These are phyloP conservation scores for Philotrypesis tridentata DNA, from an alignment of 1,140 invertebrate species.

Conservation along the genomic window DNA sequence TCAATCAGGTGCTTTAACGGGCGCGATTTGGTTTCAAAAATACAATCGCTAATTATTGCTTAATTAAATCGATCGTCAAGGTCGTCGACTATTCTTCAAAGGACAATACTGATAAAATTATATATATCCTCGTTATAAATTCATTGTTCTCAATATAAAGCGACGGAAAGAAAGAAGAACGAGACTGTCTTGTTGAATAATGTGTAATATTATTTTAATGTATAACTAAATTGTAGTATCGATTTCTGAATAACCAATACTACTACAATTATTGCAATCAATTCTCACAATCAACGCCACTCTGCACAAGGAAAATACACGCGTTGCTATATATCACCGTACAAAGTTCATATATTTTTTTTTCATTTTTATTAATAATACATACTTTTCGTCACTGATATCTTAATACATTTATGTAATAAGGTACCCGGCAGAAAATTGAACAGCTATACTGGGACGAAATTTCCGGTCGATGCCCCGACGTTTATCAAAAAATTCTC, in stretches of 20 bases:
- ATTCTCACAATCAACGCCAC: constrained; percentile 25
- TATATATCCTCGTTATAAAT: no score
- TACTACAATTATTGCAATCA: constrained; percentile 29
- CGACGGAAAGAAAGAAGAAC: background rate
- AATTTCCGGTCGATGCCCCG: no score
- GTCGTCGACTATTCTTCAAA: no score
- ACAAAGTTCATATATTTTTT: constrained; percentile 10
- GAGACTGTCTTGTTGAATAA: background rate
- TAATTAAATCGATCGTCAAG: no score
- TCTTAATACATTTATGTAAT: constrained; percentile 18
- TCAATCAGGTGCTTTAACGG: no score
- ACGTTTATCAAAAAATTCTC: no score
- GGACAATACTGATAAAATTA: no score
- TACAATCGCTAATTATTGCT: no score
- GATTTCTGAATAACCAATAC: constrained; percentile 29
- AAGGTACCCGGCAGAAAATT: no score
- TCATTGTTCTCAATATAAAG: no score
- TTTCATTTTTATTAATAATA: constrained; percentile 19
- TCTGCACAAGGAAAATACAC: constrained; percentile 19
- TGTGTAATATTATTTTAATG: constrained; percentile 30
- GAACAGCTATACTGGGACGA: no score
- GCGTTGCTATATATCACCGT: constrained; percentile 11
- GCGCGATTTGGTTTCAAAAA: no score
- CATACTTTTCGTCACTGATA: constrained; percentile 7
- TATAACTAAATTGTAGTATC: constrained; percentile 20